Percentiles rank a stretch among this genome's conserved stretches.
Evolutionary conservation across 2,113 vertebrate species (phyloP).

Genomic region (Chaetodon auriga): DNA sequence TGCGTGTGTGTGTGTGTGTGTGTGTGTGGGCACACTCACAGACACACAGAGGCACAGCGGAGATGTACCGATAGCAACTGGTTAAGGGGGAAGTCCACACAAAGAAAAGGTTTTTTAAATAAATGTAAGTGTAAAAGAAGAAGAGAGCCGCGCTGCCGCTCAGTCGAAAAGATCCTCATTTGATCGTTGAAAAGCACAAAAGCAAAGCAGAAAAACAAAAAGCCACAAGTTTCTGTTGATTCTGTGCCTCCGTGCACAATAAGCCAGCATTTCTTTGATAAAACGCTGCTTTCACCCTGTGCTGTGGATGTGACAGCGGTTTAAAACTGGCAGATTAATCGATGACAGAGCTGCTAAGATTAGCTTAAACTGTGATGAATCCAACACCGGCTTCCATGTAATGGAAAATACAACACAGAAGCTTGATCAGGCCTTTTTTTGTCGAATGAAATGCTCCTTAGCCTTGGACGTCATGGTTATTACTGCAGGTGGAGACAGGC

Average conservation of each 20-base stretch:
- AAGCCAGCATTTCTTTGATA: neutral
- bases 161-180: neutral
- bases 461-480: too few relatives aligned
- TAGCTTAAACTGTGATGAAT: too few relatives aligned
- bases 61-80: neutral
- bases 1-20: constrained; percentile 16
- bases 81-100: constrained; percentile 41
- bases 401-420: too few relatives aligned
- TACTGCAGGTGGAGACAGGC: too few relatives aligned
- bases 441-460: too few relatives aligned
- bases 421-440: too few relatives aligned
- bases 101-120: neutral
- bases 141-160: too few relatives aligned
- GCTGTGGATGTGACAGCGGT: neutral
- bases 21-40: constrained; percentile 32
- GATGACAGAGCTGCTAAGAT: too few relatives aligned
- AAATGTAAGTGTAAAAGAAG: neutral
- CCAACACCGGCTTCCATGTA: too few relatives aligned
- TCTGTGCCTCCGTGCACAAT: neutral
- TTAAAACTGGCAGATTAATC: too few relatives aligned
- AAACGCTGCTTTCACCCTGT: neutral
- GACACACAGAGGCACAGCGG: neutral
- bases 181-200: neutral
- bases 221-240: neutral
- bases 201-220: neutral